Evolutionary conservation across 2,797 vertebrate genomes (phyloP).

Genomic region (Molothrus ater): DNA sequence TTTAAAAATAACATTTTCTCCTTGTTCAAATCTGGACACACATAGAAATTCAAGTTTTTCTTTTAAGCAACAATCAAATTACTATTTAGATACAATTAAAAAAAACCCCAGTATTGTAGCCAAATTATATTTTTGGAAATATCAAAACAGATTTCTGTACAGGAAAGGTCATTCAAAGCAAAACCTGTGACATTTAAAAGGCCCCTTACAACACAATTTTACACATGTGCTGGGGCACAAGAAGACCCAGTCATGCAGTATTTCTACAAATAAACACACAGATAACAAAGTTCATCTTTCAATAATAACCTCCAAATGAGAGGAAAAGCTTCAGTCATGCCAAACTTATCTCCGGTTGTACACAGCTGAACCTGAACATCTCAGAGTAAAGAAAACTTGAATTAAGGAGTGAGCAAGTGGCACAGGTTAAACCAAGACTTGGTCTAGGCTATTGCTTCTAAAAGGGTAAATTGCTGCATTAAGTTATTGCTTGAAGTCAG

Average conservation of each 20-base stretch:
- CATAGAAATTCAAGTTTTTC: neutral
- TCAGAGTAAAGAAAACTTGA: neutral
- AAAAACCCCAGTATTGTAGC: neutral
- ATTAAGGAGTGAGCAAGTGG: neutral
- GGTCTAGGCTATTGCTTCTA: neutral
- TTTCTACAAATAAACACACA: neutral
- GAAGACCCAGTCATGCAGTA: neutral
- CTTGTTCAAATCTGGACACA: neutral
- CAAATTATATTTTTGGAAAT: neutral
- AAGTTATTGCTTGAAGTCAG: neutral
- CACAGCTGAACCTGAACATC: neutral
- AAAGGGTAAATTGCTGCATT: neutral
- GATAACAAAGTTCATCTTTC: neutral
- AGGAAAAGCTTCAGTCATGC: neutral
- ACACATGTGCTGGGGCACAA: neutral
- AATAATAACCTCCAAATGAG: neutral
- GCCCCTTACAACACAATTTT: neutral
- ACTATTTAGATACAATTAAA: neutral
- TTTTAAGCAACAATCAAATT: neutral
- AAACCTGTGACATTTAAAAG: neutral
- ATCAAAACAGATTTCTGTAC: neutral
- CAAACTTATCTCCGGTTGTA: neutral
- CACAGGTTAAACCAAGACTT: neutral
- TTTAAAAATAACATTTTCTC: neutral
- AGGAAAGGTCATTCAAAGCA: neutral